These are phyloP conservation scores for Ammodytes dubius DNA, from an alignment of 2,113 vertebrate species.

Conservation along the genomic window DNA sequence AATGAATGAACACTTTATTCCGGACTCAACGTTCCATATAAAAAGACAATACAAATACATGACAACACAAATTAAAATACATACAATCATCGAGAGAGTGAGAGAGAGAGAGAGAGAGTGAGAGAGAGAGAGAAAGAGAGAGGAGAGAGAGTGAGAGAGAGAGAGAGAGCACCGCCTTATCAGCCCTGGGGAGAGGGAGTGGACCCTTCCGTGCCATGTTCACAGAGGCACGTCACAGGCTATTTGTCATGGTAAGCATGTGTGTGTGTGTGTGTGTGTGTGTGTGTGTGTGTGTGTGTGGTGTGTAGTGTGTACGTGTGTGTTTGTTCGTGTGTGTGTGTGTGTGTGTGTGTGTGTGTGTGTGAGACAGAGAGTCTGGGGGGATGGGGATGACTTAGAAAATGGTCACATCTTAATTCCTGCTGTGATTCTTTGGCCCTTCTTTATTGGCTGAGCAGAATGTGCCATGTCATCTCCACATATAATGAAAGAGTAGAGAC, in stretches of 20 bases:
- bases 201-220: conserved; percentile 81
- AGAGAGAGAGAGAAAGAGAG: no score
- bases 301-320: conserved; percentile 12
- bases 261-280: conserved; percentile 53
- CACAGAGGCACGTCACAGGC: conserved; percentile 80
- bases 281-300: conserved; percentile 9
- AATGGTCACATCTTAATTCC: conserved; percentile 71
- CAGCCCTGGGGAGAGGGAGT: conserved; percentile 61
- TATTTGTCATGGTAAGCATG: conserved; percentile 79
- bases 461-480: neutral
- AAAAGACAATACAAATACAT: no score
- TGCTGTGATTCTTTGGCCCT: conserved; percentile 8
- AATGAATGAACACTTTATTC: no score
- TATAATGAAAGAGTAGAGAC: neutral
- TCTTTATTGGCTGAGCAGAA: conserved; percentile 3
- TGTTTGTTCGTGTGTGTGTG: conserved; percentile 34
- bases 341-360: neutral
- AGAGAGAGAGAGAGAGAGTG: no score
- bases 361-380: conserved; percentile 5
- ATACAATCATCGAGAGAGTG: no score
- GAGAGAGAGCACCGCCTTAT: conserved; percentile 15
- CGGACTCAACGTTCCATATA: no score
- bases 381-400: conserved; percentile 64
- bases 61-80: no score
- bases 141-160: no score